Evolutionary conservation across 2,113 vertebrate species (phyloP).

Genomic region (Pseudois nayaur): DNA sequence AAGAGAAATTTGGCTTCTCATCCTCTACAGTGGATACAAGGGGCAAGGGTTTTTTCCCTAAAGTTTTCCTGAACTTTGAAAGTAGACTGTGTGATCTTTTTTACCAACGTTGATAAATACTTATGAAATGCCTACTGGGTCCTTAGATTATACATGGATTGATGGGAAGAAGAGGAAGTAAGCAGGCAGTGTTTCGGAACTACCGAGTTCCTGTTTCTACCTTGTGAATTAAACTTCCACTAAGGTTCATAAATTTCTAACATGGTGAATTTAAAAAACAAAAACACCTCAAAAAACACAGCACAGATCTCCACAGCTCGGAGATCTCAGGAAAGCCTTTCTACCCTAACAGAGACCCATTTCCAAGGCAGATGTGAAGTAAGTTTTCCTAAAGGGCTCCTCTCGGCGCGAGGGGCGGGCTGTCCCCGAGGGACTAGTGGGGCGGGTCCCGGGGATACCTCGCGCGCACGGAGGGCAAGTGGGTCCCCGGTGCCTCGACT

Average conservation of each 20-base stretch:
- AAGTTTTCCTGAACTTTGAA: slow-evolving; percentile 32
- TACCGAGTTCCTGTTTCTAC: background rate
- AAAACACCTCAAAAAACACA: background rate
- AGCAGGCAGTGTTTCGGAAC: background rate
- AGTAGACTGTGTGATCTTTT: background rate
- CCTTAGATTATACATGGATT: background rate
- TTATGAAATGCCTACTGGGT: background rate
- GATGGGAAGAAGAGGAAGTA: background rate
- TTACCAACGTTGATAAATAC: background rate
- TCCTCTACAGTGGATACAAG: background rate
- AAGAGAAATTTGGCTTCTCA: background rate
- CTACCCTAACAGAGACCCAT: slow-evolving; percentile 11
- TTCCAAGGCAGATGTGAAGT: slow-evolving; percentile 1
- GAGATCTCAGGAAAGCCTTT: background rate
- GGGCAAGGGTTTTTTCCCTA: background rate
- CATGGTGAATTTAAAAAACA: background rate
- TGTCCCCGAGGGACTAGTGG: background rate
- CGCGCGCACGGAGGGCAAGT: background rate
- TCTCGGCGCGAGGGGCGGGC: background rate
- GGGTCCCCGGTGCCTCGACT: background rate
- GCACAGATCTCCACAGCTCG: background rate
- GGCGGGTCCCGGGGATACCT: background rate
- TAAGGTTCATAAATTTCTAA: background rate
- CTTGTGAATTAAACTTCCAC: slow-evolving; percentile 31
- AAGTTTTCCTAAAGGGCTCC: slow-evolving; percentile 37